Evolutionary conservation across 2,888 invertebrate genomes (phyloP).

Genomic region (Julus scandinavius): DNA sequence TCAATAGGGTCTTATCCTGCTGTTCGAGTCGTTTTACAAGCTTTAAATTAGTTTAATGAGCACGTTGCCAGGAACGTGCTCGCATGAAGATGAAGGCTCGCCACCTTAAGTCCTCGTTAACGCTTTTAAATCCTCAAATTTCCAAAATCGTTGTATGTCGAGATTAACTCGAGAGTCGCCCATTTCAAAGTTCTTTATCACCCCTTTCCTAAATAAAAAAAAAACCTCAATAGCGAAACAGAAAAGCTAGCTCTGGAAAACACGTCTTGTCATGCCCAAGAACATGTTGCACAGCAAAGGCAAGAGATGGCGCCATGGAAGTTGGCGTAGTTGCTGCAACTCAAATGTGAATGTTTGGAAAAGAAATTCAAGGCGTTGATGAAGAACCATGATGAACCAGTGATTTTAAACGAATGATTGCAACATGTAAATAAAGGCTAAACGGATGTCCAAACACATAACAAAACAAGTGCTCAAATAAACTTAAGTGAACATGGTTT

Average conservation of each 20-base stretch:
- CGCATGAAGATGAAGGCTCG: slow-evolving; percentile 43
- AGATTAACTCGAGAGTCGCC: slow-evolving; percentile 15
- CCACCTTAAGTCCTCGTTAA: slow-evolving; percentile 40
- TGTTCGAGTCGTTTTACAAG: slow-evolving; percentile 11
- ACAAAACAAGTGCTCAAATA: no score
- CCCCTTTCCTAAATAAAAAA: background rate
- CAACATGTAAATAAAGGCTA: no score
- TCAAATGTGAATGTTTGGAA: no score
- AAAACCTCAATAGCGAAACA: background rate
- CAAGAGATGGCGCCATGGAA: background rate
- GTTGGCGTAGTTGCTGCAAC: background rate
- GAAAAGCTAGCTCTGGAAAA: background rate
- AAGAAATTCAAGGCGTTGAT: no score
- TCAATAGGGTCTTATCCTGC: slow-evolving; percentile 1
- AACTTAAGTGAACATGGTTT: no score
- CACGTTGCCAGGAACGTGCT: slow-evolving; percentile 46
- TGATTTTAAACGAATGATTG: no score
- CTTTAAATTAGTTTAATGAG: slow-evolving; percentile 46
- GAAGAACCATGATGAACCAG: no score
- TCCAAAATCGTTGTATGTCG: slow-evolving; percentile 20
- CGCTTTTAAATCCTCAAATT: slow-evolving; percentile 43
- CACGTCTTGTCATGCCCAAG: background rate
- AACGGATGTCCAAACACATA: no score
- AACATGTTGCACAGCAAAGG: background rate
- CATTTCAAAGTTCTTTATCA: background rate